Evolutionary conservation across 2,888 invertebrate genomes (phyloP), one percentile per base, ranked within the genome.

Genomic region (Troides aeacus): DNA sequence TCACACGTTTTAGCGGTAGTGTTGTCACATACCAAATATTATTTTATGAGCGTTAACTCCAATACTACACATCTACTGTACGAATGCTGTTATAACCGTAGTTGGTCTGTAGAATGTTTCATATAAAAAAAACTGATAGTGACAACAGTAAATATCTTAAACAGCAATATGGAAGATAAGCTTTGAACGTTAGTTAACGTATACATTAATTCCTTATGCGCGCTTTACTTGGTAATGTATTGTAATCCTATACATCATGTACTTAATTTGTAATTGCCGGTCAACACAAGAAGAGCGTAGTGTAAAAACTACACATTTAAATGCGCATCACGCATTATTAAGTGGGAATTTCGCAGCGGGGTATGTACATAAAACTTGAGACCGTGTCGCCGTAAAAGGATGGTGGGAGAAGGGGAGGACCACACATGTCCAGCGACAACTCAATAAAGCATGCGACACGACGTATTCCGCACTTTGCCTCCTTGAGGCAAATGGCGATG

Each of bases 381-480:
- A 69, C 57, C 62, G 65, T 58, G 4, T 61, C 18, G 39, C 69
- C 69, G 58, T 69, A 69, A 69, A 66, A 46, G 69, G 65, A n/a
- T 12, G 39, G 57, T 53, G 46, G 17, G 50, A 15, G 15, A 15
- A 1, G 50, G 18, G 18, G 15, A 12, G 30, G 65, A 69, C 65
- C 65, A 69, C 69, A 65, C 69, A 66, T 42, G 57, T 42, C 61
- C 62, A 62, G 69, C 65, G 30, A 69, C 69, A 62, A 62, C 69
- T 69, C 62, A 66, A 69, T 69, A 66, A 58, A 66, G 58, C 57
- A n/a, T 62, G 39, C 21, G 23, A 42, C 57, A 12, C 24, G 62
- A 30, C 39, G n/a, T 46, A 24, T 50, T 5, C n/a, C 57, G 46
- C 59, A 61, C 50, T 63, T 58, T 63, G 59, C 59, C 63, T 58